phyloP scores from a whole-genome alignment of 2,113 vertebrate genomes.

The Loxodonta africana region DNA sequence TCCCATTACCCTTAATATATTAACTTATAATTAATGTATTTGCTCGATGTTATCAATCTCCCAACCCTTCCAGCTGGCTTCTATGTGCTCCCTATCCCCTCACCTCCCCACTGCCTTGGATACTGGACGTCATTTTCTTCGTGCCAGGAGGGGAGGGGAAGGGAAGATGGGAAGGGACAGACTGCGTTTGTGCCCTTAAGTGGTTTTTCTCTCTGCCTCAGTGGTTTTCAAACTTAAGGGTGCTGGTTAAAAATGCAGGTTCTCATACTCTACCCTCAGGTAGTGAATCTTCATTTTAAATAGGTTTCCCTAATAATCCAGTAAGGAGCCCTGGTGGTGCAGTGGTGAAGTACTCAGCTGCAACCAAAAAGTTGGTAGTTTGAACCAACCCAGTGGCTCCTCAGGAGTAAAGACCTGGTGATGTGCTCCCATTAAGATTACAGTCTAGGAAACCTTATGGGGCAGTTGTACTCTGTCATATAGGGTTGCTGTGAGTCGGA shows the following conservation, averaged over 20 bases:
- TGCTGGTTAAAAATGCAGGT: neutral
- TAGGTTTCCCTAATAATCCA: neutral
- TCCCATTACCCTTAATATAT: neutral
- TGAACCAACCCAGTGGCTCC: too few relatives aligned
- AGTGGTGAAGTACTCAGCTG: too few relatives aligned
- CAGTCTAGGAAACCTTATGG: too few relatives aligned
- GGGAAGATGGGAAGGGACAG: neutral
- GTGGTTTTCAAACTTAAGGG: neutral
- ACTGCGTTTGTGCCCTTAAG: neutral
- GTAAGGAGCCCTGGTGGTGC: neutral
- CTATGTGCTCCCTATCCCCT: too few relatives aligned
- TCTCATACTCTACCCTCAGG: neutral
- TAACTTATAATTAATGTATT: neutral
- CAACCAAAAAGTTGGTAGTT: too few relatives aligned
- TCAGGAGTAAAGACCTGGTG: too few relatives aligned
- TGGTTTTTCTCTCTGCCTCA: neutral
- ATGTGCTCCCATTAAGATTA: too few relatives aligned
- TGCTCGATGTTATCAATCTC: neutral
- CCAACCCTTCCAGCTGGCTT: neutral
- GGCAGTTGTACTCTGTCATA: too few relatives aligned
- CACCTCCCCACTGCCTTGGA: neutral
- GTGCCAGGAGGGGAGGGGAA: neutral
- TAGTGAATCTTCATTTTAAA: rapidly evolving
- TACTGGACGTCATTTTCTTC: neutral
- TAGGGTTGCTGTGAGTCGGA: too few relatives aligned